Percentiles rank a stretch among this genome's conserved stretches.
Conservation (phyloP, 1,140 invertebrate genomes). For the Lucilia sericata region DNA sequence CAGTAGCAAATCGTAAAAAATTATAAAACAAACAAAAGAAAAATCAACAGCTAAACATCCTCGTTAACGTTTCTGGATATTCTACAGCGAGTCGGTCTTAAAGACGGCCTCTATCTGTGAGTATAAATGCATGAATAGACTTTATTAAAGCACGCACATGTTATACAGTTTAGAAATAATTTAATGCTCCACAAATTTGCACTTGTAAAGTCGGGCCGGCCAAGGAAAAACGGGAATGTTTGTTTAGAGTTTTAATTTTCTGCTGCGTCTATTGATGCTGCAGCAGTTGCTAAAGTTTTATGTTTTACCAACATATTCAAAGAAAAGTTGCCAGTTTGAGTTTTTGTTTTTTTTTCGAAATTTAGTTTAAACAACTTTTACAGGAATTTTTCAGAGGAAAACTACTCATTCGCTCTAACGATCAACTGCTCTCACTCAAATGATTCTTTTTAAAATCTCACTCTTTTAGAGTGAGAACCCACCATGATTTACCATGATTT, state of each 20-base stretch:
- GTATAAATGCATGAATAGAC: neutral
- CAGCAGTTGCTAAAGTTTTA: neutral
- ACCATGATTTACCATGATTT: neutral
- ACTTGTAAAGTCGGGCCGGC: neutral
- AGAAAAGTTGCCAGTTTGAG: neutral
- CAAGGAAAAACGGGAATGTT: slow-evolving; percentile 13
- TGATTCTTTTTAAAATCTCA: neutral
- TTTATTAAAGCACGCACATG: slow-evolving; percentile 30
- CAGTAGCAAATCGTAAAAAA: no score
- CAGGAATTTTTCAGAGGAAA: slow-evolving; percentile 22
- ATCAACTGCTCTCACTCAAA: neutral
- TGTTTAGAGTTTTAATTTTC: neutral
- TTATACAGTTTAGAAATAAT: slow-evolving; percentile 23
- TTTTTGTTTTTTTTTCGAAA: neutral
- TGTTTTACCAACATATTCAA: neutral
- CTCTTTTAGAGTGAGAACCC: neutral
- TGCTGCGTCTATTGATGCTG: neutral
- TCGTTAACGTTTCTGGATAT: slow-evolving; percentile 16
- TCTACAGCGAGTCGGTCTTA: neutral
- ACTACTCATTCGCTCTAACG: neutral
- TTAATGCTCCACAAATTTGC: slow-evolving; percentile 37
- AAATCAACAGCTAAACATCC: neutral
- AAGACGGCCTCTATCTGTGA: neutral
- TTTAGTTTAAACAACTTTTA: slow-evolving; percentile 3
- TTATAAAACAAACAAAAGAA: no score